Evolutionary conservation across 2,888 invertebrate species (phyloP).

Genomic region (Encarsia formosa): DNA sequence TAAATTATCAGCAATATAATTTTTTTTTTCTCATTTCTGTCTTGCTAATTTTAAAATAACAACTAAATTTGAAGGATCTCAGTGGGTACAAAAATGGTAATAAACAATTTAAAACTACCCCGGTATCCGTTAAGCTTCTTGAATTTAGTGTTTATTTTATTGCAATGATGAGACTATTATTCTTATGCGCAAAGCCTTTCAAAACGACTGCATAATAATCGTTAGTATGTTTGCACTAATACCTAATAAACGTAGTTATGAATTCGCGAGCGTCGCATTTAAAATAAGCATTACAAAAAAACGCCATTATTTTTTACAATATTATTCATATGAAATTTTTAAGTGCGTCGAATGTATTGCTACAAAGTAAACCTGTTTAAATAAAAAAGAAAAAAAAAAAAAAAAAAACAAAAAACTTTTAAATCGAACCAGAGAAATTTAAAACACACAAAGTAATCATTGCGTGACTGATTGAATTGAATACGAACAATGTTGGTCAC

Average conservation of each 20-base stretch:
- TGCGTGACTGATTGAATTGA: too few species aligned
- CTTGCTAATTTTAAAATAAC: too few species aligned
- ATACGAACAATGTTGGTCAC: too few species aligned
- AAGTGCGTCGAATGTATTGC: conserved; percentile 7
- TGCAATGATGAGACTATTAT: conserved; percentile 8
- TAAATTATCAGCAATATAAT: neutral
- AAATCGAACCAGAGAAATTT: neutral
- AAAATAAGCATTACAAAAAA: neutral
- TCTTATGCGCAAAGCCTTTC: conserved; percentile 14
- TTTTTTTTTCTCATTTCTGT: too few species aligned
- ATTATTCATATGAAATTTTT: conserved; percentile 22
- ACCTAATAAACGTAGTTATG: neutral
- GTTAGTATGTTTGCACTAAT: conserved; percentile 4
- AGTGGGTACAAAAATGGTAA: too few species aligned
- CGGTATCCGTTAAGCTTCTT: too few species aligned
- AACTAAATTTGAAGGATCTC: too few species aligned
- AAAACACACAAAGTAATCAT: too few species aligned
- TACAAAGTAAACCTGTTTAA: conserved; percentile 4
- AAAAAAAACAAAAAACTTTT: neutral
- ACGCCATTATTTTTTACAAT: conserved; percentile 12
- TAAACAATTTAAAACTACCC: too few species aligned
- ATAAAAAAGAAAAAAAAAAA: neutral
- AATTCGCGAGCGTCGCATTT: conserved; percentile 1
- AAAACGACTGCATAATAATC: conserved; percentile 8
- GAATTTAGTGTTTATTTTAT: neutral